Conservation (phyloP, 2,113 vertebrate genomes). For the Entomyzon cyanotis region DNA sequence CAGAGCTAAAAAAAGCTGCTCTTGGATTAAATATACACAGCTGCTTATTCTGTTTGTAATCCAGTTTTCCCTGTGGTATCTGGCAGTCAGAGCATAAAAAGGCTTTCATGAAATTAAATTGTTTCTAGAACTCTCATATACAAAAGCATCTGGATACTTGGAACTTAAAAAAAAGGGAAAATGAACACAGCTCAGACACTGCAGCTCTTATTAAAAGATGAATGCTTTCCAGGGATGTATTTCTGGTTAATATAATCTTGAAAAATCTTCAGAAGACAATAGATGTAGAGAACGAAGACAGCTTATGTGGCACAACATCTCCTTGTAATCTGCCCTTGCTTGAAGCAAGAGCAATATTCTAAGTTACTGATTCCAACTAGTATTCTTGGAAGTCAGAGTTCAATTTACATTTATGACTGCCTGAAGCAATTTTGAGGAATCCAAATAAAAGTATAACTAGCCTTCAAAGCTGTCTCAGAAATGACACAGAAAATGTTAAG, state of each 20-base stretch:
- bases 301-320: neutral
- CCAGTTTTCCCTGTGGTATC: neutral
- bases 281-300: neutral
- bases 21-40: conserved; percentile 2
- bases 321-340: neutral
- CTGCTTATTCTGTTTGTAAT: conserved; percentile 21
- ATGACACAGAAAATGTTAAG: neutral
- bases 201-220: neutral
- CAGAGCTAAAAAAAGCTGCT: neutral
- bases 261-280: neutral
- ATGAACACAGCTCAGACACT: neutral
- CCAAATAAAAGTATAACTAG: neutral
- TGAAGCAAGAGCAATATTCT: neutral
- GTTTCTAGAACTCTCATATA: neutral
- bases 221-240: neutral
- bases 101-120: neutral
- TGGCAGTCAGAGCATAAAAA: neutral
- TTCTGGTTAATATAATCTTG: neutral
- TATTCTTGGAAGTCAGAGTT: conserved; percentile 3
- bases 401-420: neutral
- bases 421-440: conserved; percentile 6
- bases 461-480: conserved; percentile 5
- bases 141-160: neutral
- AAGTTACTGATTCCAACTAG: neutral
- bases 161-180: neutral